These are phyloP conservation scores for Leucophenga montana DNA, from an alignment of 2,888 invertebrate species.

Conservation along the genomic window DNA sequence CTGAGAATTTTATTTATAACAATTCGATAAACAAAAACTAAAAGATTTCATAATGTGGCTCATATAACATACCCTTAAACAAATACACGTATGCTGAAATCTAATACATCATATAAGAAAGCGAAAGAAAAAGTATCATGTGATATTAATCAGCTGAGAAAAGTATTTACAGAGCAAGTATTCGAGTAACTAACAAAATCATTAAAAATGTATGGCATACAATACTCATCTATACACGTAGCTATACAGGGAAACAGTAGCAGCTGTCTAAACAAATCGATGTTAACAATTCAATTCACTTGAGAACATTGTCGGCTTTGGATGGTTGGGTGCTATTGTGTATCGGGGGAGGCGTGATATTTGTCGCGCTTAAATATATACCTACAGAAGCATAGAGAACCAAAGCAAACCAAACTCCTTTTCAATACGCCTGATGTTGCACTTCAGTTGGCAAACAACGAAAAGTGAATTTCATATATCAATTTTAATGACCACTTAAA, in stretches of 20 bases:
- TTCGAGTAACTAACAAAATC: background rate
- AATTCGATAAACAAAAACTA: too few species aligned
- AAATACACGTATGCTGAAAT: too few species aligned
- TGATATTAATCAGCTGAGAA: background rate
- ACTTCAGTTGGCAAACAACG: constrained; percentile 10
- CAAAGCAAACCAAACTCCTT: background rate
- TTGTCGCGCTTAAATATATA: background rate
- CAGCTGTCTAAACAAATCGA: constrained; percentile 53
- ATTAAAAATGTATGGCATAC: background rate
- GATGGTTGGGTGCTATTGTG: background rate
- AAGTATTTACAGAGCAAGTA: background rate
- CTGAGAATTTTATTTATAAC: too few species aligned
- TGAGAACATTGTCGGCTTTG: constrained; percentile 9
- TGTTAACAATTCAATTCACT: constrained; percentile 49
- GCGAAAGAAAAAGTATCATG: background rate
- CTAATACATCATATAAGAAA: too few species aligned
- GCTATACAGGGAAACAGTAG: constrained; percentile 36
- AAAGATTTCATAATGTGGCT: too few species aligned
- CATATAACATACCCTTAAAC: too few species aligned
- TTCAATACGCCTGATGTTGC: background rate
- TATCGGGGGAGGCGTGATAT: background rate
- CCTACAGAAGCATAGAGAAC: too few species aligned
- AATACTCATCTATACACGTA: constrained; percentile 6
- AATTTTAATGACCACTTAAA: constrained; percentile 9
- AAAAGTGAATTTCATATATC: background rate